Base-by-base conservation (phyloP, 2,888 invertebrate species). In the Petrophora chlorosata region DNA sequence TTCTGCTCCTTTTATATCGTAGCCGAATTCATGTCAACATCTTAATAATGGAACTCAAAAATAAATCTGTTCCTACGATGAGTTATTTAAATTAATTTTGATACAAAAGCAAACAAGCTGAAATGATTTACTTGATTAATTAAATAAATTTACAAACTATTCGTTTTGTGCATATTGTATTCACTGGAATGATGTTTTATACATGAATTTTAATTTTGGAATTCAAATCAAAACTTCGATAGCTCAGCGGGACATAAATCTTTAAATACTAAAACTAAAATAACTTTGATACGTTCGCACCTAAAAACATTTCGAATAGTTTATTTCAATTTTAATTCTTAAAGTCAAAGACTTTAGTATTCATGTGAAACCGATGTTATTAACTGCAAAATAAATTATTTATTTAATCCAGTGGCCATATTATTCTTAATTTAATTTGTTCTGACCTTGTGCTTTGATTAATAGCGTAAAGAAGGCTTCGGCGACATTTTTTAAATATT, bases 341-440 rank as follows among this genome's bases (percentile, higher is more conserved):
- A 35, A 44, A 9, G 33, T 8, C 19, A 22, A 19, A 7, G 23
- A 34, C 12, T 29, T 23, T 19, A 28, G 17, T 34, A n/a, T n/a
- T n/a, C n/a, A n/a, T n/a, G 26, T 26, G 2, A 10, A 46, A 39
- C 10, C 33, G 8, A 2, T 30, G 2, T 32, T 13, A 29, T 15
- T 1, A 2, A 9, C 33, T 28, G 16, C 7, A 0, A 53, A 59
- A 32, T 3, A 36, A 14, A 28, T 46, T 41, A 45, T 35, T 39
- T 15, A 35, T 43, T 33, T 23, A 47, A 33, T 32, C 26, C 33
- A 36, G 50, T 50, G 36, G 54, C 45, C 29, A 12, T 47, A 38
- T 54, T 34, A 41, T 32, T 42, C 16, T 73, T 82, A 79, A 82
- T 82, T 82, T 81, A 82, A 82, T 82, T 81, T 79, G 75, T 68